Conservation (phyloP, 2,113 vertebrate genomes). For the Maccullochella peelii region DNA sequence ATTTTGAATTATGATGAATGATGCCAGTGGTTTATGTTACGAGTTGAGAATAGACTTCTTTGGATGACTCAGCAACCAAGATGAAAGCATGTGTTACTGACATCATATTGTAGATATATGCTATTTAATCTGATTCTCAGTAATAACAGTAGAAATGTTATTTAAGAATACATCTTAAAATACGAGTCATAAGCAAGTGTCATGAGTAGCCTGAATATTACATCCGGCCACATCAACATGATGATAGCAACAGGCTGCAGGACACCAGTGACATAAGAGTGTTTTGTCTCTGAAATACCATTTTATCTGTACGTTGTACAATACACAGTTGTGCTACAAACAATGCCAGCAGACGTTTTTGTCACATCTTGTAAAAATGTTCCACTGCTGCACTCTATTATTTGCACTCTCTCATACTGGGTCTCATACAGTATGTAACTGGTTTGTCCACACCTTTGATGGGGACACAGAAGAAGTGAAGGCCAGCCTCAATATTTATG, state of each 20-base stretch:
- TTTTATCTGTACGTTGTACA: background rate
- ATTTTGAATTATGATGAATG: background rate
- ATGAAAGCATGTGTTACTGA: background rate
- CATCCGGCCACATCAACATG: background rate
- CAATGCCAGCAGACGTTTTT: background rate
- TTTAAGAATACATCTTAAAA: too few relatives aligned
- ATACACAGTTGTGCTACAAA: background rate
- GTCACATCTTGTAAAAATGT: background rate
- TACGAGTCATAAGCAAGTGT: background rate
- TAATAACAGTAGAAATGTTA: background rate
- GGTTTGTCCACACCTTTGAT: background rate
- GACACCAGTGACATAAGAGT: slow-evolving; percentile 9
- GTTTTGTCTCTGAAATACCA: background rate
- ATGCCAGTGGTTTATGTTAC: background rate
- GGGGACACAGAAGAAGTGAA: background rate
- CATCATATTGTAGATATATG: background rate
- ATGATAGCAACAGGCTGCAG: background rate
- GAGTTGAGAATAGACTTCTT: background rate
- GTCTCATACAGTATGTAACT: background rate
- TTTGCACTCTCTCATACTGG: background rate
- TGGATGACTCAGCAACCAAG: background rate
- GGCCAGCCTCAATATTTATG: background rate
- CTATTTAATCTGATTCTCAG: background rate
- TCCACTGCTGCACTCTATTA: slow-evolving; percentile 17
- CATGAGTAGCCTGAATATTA: background rate